These are phyloP conservation scores for Polypterus senegalus DNA, from an alignment of 2,113 vertebrate genomes.

Conservation along the genomic window DNA sequence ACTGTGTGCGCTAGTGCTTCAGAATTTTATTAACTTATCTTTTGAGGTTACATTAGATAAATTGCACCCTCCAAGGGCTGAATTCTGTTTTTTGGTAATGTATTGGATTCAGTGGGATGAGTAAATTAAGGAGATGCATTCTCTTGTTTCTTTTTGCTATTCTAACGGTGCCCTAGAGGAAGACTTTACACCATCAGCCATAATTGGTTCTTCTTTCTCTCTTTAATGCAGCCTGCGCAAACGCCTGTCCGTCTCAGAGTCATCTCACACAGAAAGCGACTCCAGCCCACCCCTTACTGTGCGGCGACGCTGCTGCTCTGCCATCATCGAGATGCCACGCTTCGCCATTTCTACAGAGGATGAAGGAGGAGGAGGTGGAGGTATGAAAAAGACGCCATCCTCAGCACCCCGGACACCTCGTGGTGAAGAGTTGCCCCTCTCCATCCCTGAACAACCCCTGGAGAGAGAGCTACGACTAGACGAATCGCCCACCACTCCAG, in stretches of 20 bases:
- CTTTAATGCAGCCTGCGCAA: slow-evolving; percentile 66
- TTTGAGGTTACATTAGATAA: no score
- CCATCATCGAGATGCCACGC: slow-evolving; percentile 76
- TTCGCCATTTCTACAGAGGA: slow-evolving; percentile 78
- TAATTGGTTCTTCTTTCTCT: not conserved
- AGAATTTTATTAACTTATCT: no score
- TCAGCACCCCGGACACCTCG: slow-evolving; percentile 34
- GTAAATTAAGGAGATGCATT: no score
- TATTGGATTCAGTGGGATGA: no score
- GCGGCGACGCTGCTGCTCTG: slow-evolving; percentile 74
- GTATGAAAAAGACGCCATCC: slow-evolving; percentile 36
- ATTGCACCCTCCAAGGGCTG: no score
- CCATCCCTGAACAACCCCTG: slow-evolving; percentile 62
- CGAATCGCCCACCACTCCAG: slow-evolving; percentile 48
- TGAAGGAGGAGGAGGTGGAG: slow-evolving; percentile 45
- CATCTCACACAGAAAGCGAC: slow-evolving; percentile 93
- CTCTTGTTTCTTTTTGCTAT: no score
- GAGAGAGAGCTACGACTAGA: slow-evolving; percentile 68
- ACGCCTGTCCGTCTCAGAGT: slow-evolving; percentile 84
- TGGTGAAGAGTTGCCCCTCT: slow-evolving; percentile 56
- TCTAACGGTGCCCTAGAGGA: no score
- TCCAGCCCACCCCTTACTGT: slow-evolving; percentile 86
- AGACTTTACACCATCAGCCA: no score
- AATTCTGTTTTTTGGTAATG: no score
- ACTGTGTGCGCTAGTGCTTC: no score